Evolutionary conservation across 1,140 invertebrate species (phyloP), one percentile per base, ranked within the genome.

Genomic region (Scylla paramamosain): DNA sequence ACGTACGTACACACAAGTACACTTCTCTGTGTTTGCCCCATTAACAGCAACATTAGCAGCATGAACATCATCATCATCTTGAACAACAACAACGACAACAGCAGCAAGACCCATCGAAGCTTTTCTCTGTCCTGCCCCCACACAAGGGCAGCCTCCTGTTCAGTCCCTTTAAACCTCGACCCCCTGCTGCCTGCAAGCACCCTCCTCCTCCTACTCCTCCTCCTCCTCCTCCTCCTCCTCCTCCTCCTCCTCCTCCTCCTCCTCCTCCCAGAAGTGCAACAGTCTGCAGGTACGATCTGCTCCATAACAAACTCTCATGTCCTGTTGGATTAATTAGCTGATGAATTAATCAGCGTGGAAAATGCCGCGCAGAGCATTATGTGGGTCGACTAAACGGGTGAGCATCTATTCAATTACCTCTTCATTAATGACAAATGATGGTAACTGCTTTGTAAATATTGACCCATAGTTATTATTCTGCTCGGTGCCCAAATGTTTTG

Each of bases 361-460:
- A 77, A 77, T 77, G 67, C 67, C 6, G 67, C 8, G 67, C 67
- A 25, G 10, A 77, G 20, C 20, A 77, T 77, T 77, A n/a, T 77
- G 67, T 77, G 67, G 20, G 67, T 77, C 20, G 67, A n/a, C 20
- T 0, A 77, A 77, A 77, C 20, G 67, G 67, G 67, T n/a, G 67
- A 77, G n/a, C 20, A n/a, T 77, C 67, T 77, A 77, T 25, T 77
- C 0, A 77, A 77, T 77, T 77, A 77, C 12, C 67, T 77, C 25
- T 77, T n/a, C 67, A 77, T 77, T 77, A 77, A 77, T 77, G 25
- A n/a, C 67, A 77, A 77, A 77, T 77, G 67, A 77, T 20, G 67
- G 67, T 77, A n/a, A 77, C 67, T 77, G 67, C 25, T 77, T n/a
- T 1, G 67, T 77, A 77, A 77, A 77, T 77, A 77, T 77, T 77